Percentiles rank a stretch among this genome's conserved stretches.
Conservation (phyloP, 2,888 invertebrate genomes). For the Drosophila macrothrix region DNA sequence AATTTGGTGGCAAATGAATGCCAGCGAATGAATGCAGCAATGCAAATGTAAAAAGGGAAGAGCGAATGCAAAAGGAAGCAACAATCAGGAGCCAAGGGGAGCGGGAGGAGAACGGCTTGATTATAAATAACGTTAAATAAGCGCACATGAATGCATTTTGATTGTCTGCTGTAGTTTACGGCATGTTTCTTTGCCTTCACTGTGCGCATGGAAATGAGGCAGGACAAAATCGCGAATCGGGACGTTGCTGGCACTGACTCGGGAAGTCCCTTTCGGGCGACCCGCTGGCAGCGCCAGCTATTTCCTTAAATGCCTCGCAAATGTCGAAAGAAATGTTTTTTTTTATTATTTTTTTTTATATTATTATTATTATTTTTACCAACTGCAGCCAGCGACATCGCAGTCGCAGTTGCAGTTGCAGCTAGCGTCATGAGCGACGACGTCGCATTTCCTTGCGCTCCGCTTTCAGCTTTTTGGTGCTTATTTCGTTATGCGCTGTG, state of each 20-base stretch:
- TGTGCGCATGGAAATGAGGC: conserved; percentile 34
- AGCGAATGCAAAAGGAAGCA: conserved; percentile 5
- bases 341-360: conserved; percentile 54
- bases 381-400: conserved; percentile 49
- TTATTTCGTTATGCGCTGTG: conserved; percentile 49
- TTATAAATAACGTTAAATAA: conserved; percentile 78
- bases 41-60: conserved; percentile 26
- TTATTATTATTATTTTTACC: conserved; percentile 55
- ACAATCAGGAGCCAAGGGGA: background rate
- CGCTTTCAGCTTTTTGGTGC: conserved; percentile 46
- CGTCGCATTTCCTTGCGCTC: conserved; percentile 74
- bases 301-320: conserved; percentile 76
- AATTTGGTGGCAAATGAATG: conserved; percentile 65
- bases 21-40: conserved; percentile 45
- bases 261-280: conserved; percentile 22
- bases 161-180: conserved; percentile 75
- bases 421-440: conserved; percentile 42
- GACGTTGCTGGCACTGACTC: conserved; percentile 7
- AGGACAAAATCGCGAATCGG: conserved; percentile 56
- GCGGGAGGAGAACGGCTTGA: conserved; percentile 40
- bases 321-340: conserved; percentile 68
- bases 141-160: conserved; percentile 80
- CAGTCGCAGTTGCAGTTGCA: conserved; percentile 8
- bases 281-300: conserved; percentile 34
- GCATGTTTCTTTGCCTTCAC: conserved; percentile 60